These are phyloP conservation scores for Lepus oiostolus DNA, from an alignment of 2,797 vertebrate genomes.

Conservation along the genomic window DNA sequence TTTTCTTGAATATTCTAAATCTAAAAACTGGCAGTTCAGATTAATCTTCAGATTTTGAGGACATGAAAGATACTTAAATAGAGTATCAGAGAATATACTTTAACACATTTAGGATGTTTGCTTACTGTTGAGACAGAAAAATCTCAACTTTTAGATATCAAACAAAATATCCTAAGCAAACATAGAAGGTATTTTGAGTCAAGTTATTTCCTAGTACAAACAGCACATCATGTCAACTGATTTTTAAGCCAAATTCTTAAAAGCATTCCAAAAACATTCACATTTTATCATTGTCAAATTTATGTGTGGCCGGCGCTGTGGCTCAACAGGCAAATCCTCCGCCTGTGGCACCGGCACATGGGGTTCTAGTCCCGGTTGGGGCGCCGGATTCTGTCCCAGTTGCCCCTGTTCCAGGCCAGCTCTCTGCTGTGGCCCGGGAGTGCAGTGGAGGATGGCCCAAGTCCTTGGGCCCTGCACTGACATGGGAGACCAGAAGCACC, in stretches of 20 bases:
- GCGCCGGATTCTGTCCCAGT: no score
- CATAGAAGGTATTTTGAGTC: slow-evolving; percentile 25
- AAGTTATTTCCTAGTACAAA: slow-evolving; percentile 66
- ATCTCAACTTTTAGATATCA: slow-evolving; percentile 16
- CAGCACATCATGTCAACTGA: slow-evolving; percentile 1
- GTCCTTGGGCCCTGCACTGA: no score
- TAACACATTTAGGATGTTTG: slow-evolving; percentile 50
- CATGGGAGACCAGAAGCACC: no score
- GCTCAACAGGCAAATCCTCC: no score
- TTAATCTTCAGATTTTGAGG: slow-evolving; percentile 51
- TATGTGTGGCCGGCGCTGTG: not conserved
- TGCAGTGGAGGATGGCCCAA: no score
- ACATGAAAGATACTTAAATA: slow-evolving; percentile 18
- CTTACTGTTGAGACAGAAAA: slow-evolving; percentile 47
- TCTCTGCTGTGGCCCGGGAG: no score
- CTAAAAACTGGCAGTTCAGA: slow-evolving; percentile 47
- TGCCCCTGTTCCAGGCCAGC: no score
- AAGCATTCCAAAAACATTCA: slow-evolving; percentile 26
- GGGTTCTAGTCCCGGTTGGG: no score
- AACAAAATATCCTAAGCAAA: not conserved
- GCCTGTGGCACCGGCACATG: no score
- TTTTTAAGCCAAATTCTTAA: slow-evolving; percentile 70
- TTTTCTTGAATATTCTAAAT: slow-evolving; percentile 59
- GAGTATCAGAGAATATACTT: slow-evolving; percentile 42
- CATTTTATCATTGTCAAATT: slow-evolving; percentile 44